Percentiles rank a stretch among this genome's conserved stretches.
Evolutionary conservation across 2,113 vertebrate species (phyloP).

Genomic region (Sakesphorus luctuosus): DNA sequence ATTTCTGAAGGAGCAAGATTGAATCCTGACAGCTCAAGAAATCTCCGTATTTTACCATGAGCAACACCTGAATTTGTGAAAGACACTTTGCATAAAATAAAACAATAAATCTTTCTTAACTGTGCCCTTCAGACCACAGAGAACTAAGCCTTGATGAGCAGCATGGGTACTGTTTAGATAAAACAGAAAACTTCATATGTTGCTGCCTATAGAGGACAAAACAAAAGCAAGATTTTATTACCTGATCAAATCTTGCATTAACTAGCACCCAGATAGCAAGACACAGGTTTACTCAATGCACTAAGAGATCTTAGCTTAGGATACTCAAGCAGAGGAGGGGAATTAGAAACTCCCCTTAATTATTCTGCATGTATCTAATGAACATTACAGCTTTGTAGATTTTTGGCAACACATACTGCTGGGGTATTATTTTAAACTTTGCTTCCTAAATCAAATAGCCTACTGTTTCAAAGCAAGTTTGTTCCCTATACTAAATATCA

Average conservation of each 20-base stretch:
- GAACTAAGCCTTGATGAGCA: background rate
- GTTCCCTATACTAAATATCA: background rate
- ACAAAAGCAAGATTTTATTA: background rate
- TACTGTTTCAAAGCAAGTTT: slow-evolving; percentile 52
- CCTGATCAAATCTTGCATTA: background rate
- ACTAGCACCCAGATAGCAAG: background rate
- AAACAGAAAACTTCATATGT: background rate
- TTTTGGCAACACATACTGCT: slow-evolving; percentile 8
- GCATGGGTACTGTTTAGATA: background rate
- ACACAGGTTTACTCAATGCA: background rate
- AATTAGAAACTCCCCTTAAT: slow-evolving; percentile 11
- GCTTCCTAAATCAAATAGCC: slow-evolving; percentile 50
- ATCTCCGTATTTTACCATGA: background rate
- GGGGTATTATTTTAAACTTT: slow-evolving; percentile 42
- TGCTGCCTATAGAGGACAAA: background rate
- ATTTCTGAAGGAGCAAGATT: background rate
- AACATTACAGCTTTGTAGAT: background rate
- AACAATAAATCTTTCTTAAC: background rate
- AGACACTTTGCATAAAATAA: background rate
- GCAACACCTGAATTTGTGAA: background rate
- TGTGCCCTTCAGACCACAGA: background rate
- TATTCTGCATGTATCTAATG: background rate
- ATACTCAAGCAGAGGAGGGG: background rate
- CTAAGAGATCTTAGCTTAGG: background rate
- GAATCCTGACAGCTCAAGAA: background rate